Evolutionary conservation across 1,140 invertebrate genomes (phyloP).

Genomic region (Anagrus nilaparvatae): DNA sequence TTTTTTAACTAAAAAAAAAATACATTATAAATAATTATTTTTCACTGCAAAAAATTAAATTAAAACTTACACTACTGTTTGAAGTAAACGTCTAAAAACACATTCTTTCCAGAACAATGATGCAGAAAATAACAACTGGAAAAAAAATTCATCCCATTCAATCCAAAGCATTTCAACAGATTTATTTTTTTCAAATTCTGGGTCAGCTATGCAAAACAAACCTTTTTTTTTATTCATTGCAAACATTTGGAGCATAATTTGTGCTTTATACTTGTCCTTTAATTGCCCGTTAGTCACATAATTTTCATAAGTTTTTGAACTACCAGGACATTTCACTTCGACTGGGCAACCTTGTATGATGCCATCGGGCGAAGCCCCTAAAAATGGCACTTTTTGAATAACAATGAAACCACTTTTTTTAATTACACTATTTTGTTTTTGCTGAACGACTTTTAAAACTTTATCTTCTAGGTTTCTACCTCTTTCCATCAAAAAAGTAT

Average conservation of each 20-base stretch:
- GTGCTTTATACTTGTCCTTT: conserved; percentile 19
- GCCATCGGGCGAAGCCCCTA: conserved; percentile 32
- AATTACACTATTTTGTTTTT: conserved; percentile 10
- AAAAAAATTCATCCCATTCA: conserved; percentile 14
- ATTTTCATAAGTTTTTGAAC: conserved; percentile 13
- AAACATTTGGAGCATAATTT: conserved; percentile 29
- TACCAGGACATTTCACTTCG: conserved; percentile 29
- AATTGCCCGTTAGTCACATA: conserved; percentile 19
- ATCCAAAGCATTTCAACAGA: conserved; percentile 13
- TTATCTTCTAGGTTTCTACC: conserved; percentile 27
- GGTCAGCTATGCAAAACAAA: conserved; percentile 21
- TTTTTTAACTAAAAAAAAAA: too few species aligned
- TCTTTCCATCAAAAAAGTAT: conserved; percentile 25
- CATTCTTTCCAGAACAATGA: too few species aligned
- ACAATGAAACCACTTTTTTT: conserved; percentile 19
- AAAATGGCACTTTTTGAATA: conserved; percentile 15
- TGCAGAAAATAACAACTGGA: too few species aligned
- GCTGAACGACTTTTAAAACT: conserved; percentile 19
- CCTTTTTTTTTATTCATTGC: conserved; percentile 17
- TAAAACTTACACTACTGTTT: too few species aligned
- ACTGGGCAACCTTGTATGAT: conserved; percentile 20
- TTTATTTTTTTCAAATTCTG: conserved; percentile 19
- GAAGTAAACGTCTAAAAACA: too few species aligned
- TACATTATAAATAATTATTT: too few species aligned
- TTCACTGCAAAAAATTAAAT: too few species aligned